Evolutionary conservation across 2,797 vertebrate species (phyloP), one percentile per base, ranked within the genome.

Genomic region (Anguilla obscura): DNA sequence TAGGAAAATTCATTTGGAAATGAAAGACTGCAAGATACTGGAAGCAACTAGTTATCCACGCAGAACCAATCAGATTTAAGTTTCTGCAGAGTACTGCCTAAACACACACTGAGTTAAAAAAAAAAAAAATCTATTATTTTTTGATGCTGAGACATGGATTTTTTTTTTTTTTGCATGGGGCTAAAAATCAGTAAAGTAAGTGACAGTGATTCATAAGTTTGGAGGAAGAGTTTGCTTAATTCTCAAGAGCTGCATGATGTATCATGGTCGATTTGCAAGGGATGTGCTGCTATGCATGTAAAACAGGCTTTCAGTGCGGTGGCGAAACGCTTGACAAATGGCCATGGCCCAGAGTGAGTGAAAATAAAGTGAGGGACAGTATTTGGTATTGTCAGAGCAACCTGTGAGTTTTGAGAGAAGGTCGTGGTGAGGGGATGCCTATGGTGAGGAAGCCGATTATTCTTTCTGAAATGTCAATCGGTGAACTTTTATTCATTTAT

Each of bases 391-490:
- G 21, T 7, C 79, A 76, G 30, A 82, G 74, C 21, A 27, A 58
- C 36, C 74, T 56, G 33, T 8, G 58, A 27, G 30, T 86, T 85
- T 63, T 40, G 48, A 12, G 40, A 80, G 50, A 33, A 12, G 27
- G 36, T 63, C 16, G 9, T 18, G 36, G 27, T 6, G 21, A 21
- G 82, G 85, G 8, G 7, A 87, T 79, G 87, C 66, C 60, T 82
- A 90, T 91, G 92, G 94, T 91, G 93, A 91, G 92, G 88, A 27
- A 89, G 86, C 92, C 94, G 92, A 94, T 94, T 95, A 94, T 93
- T 94, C 93, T 93, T 90, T 91, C 93, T 93, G 93, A 95, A 94
- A 94, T 94, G 93, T 93, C 93, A 94, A 90, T 71, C 60, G 88
- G 89, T 93, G 92, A 93, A 92, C 93, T 93, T 91, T 89, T 89